Base-by-base conservation (phyloP, 2,113 vertebrate species). In the Triplophysa dalaica region DNA sequence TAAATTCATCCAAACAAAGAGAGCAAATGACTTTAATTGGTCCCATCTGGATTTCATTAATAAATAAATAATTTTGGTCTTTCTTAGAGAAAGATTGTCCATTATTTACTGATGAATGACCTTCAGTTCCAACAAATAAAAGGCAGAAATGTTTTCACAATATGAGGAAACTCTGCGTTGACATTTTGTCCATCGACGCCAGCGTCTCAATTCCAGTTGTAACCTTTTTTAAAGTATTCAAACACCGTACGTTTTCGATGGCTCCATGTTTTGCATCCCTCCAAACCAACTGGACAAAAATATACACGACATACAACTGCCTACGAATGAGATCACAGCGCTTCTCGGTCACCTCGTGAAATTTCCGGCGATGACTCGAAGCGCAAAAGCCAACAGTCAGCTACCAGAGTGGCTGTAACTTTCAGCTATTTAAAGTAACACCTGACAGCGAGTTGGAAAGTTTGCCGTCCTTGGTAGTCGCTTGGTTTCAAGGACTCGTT, bases 401-500 rank as follows among this genome's bases (percentile, higher is more conserved):
- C 65, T 75, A 74, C 33, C 73, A 58, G 61, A 74, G 22, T 41
- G 60, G 16, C 75, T 64, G n/a, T 83, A 81, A 81, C 87, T 89
- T 87, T 82, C 85, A 79, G 87, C 72, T 45, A 80, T 87, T 89
- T 88, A 84, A 88, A 88, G 86, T 85, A 79, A 83, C 87, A 89
- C 82, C 85, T 88, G 83, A 82, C 66, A 86, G 87, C 82, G 64
- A 82, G 85, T 87, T 54, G 79, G 56, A 82, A 83, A 84, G 79
- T 82, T 82, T 21, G 77, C 52, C 72, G 85, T 90, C 89, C 89
- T 87, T 88, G 84, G 89, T 89, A 87, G 83, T 82, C 81, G 81
- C 70, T 75, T 86, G 85, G 82, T 89, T 92, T 93, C 91, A 92
- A 92, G 91, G 89, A 91, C 91, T 82, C 87, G 87, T 84, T 85